These are phyloP conservation scores for Saguinus imperator DNA, from an alignment of 2,113 vertebrate genomes.

Conservation along the genomic window DNA sequence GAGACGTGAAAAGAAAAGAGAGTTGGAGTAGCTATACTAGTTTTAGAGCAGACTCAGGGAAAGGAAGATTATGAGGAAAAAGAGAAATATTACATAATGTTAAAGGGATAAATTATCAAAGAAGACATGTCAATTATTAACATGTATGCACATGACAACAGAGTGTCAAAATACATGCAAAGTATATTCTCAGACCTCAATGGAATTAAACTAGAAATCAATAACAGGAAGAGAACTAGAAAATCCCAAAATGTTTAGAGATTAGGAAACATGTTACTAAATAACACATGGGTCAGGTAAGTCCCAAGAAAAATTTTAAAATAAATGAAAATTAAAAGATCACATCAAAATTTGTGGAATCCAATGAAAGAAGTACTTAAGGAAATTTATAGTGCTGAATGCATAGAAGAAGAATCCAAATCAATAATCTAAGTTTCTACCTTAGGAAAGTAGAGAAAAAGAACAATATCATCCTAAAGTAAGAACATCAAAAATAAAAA, in stretches of 20 bases:
- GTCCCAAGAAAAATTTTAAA: neutral
- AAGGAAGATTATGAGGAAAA: neutral
- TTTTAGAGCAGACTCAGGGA: neutral
- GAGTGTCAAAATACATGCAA: neutral
- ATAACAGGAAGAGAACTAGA: neutral
- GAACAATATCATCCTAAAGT: neutral
- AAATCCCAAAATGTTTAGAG: neutral
- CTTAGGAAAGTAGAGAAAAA: neutral
- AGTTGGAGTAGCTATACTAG: neutral
- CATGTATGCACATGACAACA: neutral
- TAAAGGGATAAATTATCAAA: neutral
- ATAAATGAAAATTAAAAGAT: neutral
- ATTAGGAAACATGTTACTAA: neutral
- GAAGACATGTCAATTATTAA: neutral
- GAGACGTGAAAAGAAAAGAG: neutral
- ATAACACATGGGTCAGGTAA: neutral
- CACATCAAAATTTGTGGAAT: neutral
- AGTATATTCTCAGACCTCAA: neutral
- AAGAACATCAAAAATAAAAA: neutral
- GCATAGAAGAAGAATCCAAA: neutral
- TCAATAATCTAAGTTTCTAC: neutral
- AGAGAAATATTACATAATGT: neutral
- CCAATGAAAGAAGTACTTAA: neutral
- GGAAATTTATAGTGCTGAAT: neutral
- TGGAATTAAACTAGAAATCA: neutral